phyloP scores from a whole-genome alignment of 2,113 vertebrate species.

The Elachura formosa region DNA sequence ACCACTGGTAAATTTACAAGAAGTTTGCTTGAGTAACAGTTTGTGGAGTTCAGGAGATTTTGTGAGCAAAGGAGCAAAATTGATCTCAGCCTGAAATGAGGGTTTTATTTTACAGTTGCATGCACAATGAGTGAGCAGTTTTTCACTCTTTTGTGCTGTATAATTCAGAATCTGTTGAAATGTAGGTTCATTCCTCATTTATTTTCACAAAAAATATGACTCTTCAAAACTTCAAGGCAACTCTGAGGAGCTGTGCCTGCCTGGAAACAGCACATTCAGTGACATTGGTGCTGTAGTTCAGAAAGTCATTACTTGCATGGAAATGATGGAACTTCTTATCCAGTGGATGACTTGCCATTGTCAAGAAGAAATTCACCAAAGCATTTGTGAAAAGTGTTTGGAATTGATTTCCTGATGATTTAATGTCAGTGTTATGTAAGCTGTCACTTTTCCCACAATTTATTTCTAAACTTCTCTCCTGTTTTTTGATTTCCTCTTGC shows the following conservation, averaged over 20 bases:
- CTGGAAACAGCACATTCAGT: not conserved
- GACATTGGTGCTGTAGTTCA: not conserved
- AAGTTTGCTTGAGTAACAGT: not conserved
- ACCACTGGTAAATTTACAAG: not conserved
- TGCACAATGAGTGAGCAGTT: not conserved
- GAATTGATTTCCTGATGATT: conserved; percentile 3
- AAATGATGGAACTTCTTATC: not conserved
- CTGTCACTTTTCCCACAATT: not conserved
- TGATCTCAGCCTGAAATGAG: not conserved
- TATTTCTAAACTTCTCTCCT: not conserved
- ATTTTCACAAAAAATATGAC: not conserved
- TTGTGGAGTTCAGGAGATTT: not conserved
- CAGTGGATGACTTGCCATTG: not conserved
- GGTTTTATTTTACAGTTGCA: not conserved
- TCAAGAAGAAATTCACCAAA: not conserved
- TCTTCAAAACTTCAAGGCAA: not conserved
- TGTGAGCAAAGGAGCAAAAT: not conserved
- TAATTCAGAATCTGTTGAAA: not conserved
- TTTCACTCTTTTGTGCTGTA: not conserved
- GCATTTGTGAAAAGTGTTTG: not conserved
- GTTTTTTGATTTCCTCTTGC: not conserved
- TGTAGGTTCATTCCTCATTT: not conserved
- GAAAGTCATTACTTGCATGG: not conserved
- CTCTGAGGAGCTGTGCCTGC: not conserved
- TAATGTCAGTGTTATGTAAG: conserved; percentile 3